Evolutionary conservation across 2,797 vertebrate species (phyloP), one percentile per base, ranked within the genome.

Genomic region (Pagetopsis macropterus): DNA sequence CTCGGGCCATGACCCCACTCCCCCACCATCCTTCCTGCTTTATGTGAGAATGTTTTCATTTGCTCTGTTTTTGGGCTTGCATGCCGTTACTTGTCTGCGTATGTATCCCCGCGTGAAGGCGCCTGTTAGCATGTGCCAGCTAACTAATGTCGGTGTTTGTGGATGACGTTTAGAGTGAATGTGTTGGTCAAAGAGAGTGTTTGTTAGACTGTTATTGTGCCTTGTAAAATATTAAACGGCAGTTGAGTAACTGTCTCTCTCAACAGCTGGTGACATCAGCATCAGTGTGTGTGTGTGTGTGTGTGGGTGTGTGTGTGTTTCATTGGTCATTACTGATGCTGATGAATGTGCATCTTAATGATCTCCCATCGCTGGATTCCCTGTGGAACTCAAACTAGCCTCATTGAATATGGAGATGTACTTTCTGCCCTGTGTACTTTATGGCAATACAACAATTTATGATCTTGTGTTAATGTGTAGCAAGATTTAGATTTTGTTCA

Each of bases 331-430:
- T 83, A 70, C 31, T 27, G 43, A 83, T 88, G 84, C 83, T 82
- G 23, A 89, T 86, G 64, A 77, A 89, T 90, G 83, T 63, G 61
- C 82, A 88, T 90, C 68, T 76, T 71, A 71, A 83, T 86, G 64
- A 71, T 62, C 33, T 72, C 44, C 55, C 10, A 40, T 72, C 67
- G 57, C 51, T 43, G 50, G 43, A 54, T 21, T 75, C 73, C 70
- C 58, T 37, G 33, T 65, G 49, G 55, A 64, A 55, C 76, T 85
- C 63, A 55, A 51, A 71, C 82, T 70, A 16, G 14, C 17, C 59
- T 66, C 40, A 57, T 48, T 71, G 55, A 69, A 45, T 77, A 81
- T 82, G 76, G 10, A 62, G 60, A 81, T 73, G 66, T 13, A 54
- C 59, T 54, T 45, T 45, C 8, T 74, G 54, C 56, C 63, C 74